Base-by-base conservation (phyloP, 2,888 invertebrate species). In the Harmothoe impar region DNA sequence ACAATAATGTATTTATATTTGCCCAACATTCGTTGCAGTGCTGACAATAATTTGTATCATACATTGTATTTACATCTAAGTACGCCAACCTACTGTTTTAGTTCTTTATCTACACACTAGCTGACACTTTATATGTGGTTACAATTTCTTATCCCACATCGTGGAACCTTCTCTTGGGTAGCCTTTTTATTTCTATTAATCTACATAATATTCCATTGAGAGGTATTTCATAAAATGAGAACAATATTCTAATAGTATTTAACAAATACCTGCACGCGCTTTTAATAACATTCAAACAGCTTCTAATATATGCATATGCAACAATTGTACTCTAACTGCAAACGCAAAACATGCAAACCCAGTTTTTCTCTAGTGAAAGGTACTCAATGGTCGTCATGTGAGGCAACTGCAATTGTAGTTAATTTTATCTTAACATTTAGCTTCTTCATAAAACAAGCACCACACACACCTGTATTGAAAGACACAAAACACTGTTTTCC, bases 61-160 rank as follows among this genome's bases (percentile, higher is more conserved):
- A 72, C 25, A 62, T 72, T 72, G 29, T 72, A 72, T 72, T 72
- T 72, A 72, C 72, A 72, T 29, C 3, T 20, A 72, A 72, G 72
- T 72, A 72, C 62, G 15, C 62, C 20, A n/a, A n/a, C 62, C 62
- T 62, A 62, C 1, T 43, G 43, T 43, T 62, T 62, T 62, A 62
- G 62, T 62, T 62, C n/a, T n/a, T 62, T n/a, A n/a, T 20, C 62
- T 62, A 62, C 62, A 62, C 62, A 62, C 62, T 62, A 62, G 62
- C 1, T 62, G 62, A n/a, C 62, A 62, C 43, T 43, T 10, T 43
- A 43, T 43, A 43, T 62, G 62, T 5, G 62, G n/a, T 62, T 62
- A n/a, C 62, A 20, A 1, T 62, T 43, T 10, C 43, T 43, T 10
- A 43, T 3, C 10, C 43, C 43, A 43, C 43, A 43, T 10, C 3